Percentiles rank a stretch among this genome's conserved stretches.
These are phyloP conservation scores for Melipona quadrifasciata DNA, from an alignment of 1,140 invertebrate species.

Conservation along the genomic window DNA sequence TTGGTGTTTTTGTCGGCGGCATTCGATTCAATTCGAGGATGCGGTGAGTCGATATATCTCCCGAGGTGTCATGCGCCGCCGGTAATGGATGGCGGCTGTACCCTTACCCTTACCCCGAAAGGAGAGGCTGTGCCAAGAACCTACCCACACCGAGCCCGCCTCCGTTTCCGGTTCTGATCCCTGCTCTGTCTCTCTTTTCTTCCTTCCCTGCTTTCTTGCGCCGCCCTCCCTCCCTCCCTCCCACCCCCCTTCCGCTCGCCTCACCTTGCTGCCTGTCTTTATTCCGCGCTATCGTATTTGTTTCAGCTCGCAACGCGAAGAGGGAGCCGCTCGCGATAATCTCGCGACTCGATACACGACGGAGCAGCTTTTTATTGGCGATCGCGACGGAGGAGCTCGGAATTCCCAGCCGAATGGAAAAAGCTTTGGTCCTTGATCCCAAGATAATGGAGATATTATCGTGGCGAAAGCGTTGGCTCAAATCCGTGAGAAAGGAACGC, in stretches of 20 bases:
- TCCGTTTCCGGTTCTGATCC: slow-evolving; percentile 63
- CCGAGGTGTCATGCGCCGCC: slow-evolving; percentile 79
- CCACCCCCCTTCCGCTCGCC: neutral
- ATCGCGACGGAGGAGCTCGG: neutral
- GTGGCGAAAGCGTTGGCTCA: neutral
- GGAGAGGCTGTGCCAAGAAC: slow-evolving; percentile 79
- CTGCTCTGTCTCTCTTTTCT: slow-evolving; percentile 49
- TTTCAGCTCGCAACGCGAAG: neutral
- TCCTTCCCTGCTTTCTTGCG: slow-evolving; percentile 9
- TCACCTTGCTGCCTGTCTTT: slow-evolving; percentile 20
- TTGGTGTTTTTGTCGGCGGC: slow-evolving; percentile 80
- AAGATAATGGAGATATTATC: slow-evolving; percentile 42
- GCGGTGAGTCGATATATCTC: slow-evolving; percentile 81
- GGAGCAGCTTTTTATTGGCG: neutral
- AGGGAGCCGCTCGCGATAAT: neutral
- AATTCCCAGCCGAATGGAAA: neutral
- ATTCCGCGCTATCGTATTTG: slow-evolving; percentile 18
- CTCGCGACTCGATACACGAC: slow-evolving; percentile 20
- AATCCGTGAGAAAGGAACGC: neutral
- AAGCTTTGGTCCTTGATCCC: slow-evolving; percentile 7
- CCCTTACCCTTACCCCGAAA: slow-evolving; percentile 78
- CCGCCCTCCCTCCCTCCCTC: slow-evolving; percentile 12
- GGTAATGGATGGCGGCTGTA: slow-evolving; percentile 80
- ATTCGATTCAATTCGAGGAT: slow-evolving; percentile 82
- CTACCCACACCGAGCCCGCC: slow-evolving; percentile 70